Percentiles rank a stretch among this genome's conserved stretches.
phyloP scores from a whole-genome alignment of 2,797 vertebrate genomes.

The Anolis apletophallus region DNA sequence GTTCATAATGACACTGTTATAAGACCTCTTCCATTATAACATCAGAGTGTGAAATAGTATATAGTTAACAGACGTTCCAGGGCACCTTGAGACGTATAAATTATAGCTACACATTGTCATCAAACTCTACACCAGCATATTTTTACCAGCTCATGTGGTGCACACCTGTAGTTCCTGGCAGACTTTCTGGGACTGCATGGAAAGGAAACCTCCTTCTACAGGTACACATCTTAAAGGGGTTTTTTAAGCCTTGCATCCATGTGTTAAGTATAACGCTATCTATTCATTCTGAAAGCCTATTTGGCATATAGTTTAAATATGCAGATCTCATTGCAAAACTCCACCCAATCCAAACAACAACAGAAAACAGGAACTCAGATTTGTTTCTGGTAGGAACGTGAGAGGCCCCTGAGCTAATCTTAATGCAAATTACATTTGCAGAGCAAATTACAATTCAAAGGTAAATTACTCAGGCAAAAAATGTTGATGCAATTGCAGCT shows the following conservation, averaged over 20 bases:
- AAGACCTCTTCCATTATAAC: slow-evolving; percentile 23
- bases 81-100: slow-evolving; percentile 28
- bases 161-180: slow-evolving; percentile 15
- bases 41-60: slow-evolving; percentile 18
- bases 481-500: slow-evolving; percentile 32
- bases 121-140: background rate
- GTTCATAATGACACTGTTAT: slow-evolving; percentile 37
- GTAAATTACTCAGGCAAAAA: slow-evolving; percentile 35
- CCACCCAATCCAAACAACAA: background rate
- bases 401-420: slow-evolving; percentile 23
- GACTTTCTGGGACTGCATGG: background rate
- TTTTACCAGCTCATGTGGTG: background rate
- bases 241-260: background rate
- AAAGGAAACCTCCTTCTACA: background rate
- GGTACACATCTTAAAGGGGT: background rate
- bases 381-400: slow-evolving; percentile 21
- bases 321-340: background rate
- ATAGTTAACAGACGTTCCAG: slow-evolving; percentile 6
- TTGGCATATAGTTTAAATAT: slow-evolving; percentile 14
- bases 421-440: slow-evolving; percentile 34
- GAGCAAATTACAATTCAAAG: slow-evolving; percentile 29
- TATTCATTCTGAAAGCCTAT: slow-evolving; percentile 15
- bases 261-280: background rate
- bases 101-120: slow-evolving; percentile 5
- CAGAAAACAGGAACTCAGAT: background rate